phyloP scores from a whole-genome alignment of 2,797 vertebrate genomes.

The Glossophaga mutica region DNA sequence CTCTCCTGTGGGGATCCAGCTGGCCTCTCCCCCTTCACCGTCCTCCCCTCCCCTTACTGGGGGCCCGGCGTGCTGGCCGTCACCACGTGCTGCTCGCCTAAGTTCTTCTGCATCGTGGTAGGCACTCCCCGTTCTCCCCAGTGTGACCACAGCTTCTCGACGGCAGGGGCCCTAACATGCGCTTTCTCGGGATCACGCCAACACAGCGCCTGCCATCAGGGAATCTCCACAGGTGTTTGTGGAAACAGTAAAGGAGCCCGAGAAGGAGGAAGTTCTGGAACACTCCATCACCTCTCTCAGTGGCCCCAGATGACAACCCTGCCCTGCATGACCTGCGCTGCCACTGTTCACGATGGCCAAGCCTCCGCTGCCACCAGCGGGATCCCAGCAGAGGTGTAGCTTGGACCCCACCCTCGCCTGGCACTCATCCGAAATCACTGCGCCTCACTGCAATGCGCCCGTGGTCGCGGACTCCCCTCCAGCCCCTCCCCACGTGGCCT shows the following conservation, averaged over 20 bases:
- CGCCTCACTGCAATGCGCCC: rapidly evolving
- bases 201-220: neutral
- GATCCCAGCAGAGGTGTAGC: neutral
- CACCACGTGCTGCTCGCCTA: neutral
- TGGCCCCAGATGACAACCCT: too few species aligned
- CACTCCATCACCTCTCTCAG: neutral
- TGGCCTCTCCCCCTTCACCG: too few species aligned
- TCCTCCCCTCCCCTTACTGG: neutral
- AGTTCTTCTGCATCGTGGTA: neutral
- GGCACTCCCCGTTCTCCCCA: neutral
- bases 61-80: neutral
- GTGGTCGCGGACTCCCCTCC: too few species aligned
- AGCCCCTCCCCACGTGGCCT: neutral
- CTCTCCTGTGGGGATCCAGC: neutral
- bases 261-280: neutral
- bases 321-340: neutral
- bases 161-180: neutral
- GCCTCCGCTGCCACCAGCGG: neutral
- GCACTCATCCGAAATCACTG: neutral
- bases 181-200: neutral
- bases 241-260: neutral
- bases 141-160: neutral
- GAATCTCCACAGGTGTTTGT: neutral
- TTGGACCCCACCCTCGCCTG: neutral
- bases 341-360: neutral